These are phyloP conservation scores for Blastomussa wellsi DNA, from an alignment of 92 coral and sea anemone species.

Conservation along the genomic window DNA sequence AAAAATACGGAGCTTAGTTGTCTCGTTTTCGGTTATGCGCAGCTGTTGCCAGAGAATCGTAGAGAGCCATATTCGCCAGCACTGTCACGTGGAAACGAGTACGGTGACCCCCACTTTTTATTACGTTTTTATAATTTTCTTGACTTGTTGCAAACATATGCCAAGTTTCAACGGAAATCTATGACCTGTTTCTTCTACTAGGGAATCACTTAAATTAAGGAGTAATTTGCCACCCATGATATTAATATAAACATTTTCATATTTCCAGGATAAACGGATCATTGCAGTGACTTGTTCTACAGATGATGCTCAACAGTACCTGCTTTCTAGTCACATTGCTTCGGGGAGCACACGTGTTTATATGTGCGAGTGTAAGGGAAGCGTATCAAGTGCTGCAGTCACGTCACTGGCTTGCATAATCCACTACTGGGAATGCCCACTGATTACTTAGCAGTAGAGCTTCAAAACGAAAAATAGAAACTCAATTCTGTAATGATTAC, in stretches of 20 bases:
- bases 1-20: no score
- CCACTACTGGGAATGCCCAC: slow-evolving; percentile 30
- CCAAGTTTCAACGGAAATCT: no score
- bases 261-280: slow-evolving; percentile 19
- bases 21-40: no score
- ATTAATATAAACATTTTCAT: background rate
- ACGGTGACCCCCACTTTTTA: no score
- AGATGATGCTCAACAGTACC: slow-evolving; percentile 22
- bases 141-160: no score
- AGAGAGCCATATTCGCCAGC: no score
- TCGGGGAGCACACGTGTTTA: background rate
- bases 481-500: background rate
- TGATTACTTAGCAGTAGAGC: background rate
- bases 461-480: background rate
- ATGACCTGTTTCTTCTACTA: no score
- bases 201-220: no score
- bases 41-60: no score
- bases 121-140: no score
- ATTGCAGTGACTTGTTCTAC: slow-evolving; percentile 23
- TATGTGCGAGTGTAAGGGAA: slow-evolving; percentile 17
- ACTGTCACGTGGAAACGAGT: no score
- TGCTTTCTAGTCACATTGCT: background rate
- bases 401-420: background rate
- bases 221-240: no score
- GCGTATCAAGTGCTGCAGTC: slow-evolving; percentile 5